Percentiles rank a stretch among this genome's conserved stretches.
Evolutionary conservation across 1,140 invertebrate species (phyloP).

Genomic region (Lepidurus packardi): DNA sequence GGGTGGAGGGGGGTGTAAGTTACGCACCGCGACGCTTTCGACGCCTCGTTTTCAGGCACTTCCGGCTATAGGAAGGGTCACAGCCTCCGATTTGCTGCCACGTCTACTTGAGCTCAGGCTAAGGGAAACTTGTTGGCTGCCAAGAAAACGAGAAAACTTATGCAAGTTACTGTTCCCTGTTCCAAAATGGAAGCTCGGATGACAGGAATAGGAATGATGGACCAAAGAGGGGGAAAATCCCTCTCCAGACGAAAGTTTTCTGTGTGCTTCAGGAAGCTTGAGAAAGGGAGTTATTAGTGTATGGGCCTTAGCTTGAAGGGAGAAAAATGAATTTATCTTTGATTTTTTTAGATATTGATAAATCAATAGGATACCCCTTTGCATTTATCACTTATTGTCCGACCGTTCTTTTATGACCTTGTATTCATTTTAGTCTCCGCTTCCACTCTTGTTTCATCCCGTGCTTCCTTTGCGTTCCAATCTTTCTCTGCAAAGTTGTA

Average conservation of each 20-base stretch:
- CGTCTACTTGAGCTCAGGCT: no score
- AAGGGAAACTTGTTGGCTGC: no score
- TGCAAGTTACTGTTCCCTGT: no score
- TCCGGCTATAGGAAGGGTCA: background rate
- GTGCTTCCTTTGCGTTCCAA: background rate
- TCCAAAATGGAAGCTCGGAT: no score
- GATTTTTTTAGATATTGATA: background rate
- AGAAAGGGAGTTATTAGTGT: no score
- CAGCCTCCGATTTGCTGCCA: no score
- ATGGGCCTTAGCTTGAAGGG: no score
- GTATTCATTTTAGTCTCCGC: background rate
- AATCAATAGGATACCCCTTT: background rate
- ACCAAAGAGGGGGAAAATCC: no score
- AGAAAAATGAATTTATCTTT: background rate
- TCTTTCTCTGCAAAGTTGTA: background rate
- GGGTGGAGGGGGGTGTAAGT: background rate
- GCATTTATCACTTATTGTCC: background rate
- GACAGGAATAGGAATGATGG: no score
- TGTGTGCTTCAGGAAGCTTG: no score
- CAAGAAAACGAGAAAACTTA: no score
- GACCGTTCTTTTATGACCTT: background rate
- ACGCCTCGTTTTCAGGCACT: constrained; percentile 14
- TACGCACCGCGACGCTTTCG: background rate
- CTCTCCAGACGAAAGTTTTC: no score
- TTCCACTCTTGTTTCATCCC: background rate